phyloP scores from a whole-genome alignment of 1,140 invertebrate species.

The Cylas formicarius region DNA sequence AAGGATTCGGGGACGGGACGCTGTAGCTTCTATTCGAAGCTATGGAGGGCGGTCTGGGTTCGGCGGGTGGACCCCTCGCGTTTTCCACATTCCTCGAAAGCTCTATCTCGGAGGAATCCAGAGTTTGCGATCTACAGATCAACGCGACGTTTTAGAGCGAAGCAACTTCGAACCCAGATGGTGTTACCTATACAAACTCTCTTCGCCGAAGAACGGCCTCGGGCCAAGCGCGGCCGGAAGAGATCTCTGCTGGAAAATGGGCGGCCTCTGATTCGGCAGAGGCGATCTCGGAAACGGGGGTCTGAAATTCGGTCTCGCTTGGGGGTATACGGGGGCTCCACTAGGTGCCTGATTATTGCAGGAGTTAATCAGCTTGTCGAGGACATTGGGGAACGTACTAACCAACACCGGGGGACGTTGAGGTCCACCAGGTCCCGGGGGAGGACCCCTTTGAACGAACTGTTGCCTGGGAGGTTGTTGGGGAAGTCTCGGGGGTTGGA shows the following conservation, averaged over 20 bases:
- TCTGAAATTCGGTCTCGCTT: conserved; percentile 17
- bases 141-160: too few species aligned
- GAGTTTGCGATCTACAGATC: conserved; percentile 29
- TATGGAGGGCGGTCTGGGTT: conserved; percentile 24
- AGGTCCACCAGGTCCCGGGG: conserved; percentile 16
- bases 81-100: conserved; percentile 15
- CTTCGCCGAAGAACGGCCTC: conserved; percentile 16
- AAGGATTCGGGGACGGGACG: conserved; percentile 17
- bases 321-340: background rate
- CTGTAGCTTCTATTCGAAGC: conserved; percentile 24
- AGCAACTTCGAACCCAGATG: conserved; percentile 25
- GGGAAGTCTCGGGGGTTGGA: conserved; percentile 4
- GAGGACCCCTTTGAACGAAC: conserved; percentile 23
- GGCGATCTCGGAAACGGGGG: conserved; percentile 29
- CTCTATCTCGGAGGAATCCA: conserved; percentile 30
- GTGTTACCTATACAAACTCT: conserved; percentile 23
- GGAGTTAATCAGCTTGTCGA: conserved; percentile 8
- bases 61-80: conserved; percentile 10
- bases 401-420: conserved; percentile 23
- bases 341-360: conserved; percentile 2
- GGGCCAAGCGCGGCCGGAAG: conserved; percentile 22
- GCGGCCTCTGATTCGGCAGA: conserved; percentile 26
- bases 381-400: conserved; percentile 6
- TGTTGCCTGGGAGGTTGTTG: conserved; percentile 11
- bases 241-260: conserved; percentile 32